Evolutionary conservation across 2,113 vertebrate genomes (phyloP), one percentile per base, ranked within the genome.

Genomic region (Otolemur garnettii): DNA sequence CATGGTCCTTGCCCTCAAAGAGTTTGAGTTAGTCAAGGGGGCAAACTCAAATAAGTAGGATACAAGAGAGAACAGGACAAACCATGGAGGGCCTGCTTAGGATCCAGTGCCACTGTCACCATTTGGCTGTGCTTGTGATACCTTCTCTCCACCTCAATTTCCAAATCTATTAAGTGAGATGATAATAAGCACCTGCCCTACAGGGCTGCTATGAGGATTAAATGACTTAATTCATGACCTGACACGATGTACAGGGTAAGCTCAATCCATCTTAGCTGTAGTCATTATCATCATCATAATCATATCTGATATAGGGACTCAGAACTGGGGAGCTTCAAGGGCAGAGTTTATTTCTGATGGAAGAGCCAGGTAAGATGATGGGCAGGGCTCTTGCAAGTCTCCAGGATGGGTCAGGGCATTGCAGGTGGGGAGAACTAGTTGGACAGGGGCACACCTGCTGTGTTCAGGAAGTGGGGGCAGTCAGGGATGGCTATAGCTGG

Each of bases 401-500:
- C 81, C 26, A 77, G 86, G 77, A 88, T 62, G 42, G 83, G 95
- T 19, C 53, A 62, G 83, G 81, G 55, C 45, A n/a, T 64, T 72
- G 38, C 38, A 59, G 38, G 24, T 7, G 3, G 45, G 71, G 14
- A 78, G 72, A 91, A 93, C 95, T n/a, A 5, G 75, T 72, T 6
- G 3, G 60, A 86, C 82, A 91, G 93, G 80, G 80, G 53, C 42
- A 59, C 33, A 50, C 74, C 62, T 93, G 85, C 38, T 0, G 1
- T 81, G 53, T 53, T 17, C 74, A 91, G 88, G 93, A 86, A 92
- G 78, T 92, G 24, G 82, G 78, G 68, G 19, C 15, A 13, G 62
- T 10, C 28, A 12, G 60, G 57, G 80, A 38, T 87, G 64, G 69
- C 4, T 0, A 38, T 15, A 93, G 81, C 24, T 83, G 87, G 79